phyloP scores from a whole-genome alignment of 2,797 vertebrate genomes.

The Catamblyrhynchus diadema region DNA sequence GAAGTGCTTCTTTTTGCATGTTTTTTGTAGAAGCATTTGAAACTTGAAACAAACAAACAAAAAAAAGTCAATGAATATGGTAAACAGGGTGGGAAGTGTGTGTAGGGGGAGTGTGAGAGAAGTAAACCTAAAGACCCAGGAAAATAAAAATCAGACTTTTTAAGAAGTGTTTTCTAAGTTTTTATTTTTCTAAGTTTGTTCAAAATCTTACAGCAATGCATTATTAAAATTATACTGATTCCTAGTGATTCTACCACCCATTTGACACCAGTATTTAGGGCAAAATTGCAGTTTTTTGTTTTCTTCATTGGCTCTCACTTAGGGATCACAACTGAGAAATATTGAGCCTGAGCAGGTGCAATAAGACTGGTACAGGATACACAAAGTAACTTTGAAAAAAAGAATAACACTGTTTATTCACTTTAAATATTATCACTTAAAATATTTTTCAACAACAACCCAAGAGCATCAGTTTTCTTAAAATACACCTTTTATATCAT shows the following conservation, averaged over 20 bases:
- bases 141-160: background rate
- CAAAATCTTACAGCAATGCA: background rate
- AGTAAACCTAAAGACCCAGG: background rate
- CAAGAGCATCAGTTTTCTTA: background rate
- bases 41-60: background rate
- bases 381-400: background rate
- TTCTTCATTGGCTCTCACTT: background rate
- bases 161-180: background rate
- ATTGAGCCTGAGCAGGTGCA: background rate
- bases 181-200: background rate
- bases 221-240: background rate
- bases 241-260: background rate
- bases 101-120: background rate
- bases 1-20: background rate
- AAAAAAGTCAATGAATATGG: background rate
- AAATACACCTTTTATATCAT: background rate
- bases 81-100: fast-evolving
- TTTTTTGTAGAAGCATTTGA: background rate
- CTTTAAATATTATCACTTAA: background rate
- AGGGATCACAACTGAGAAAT: background rate
- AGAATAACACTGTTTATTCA: background rate
- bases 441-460: background rate
- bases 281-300: background rate
- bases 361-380: background rate
- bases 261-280: background rate